Conservation (phyloP, 1,140 invertebrate species). For the Dendrolimus punctatus region DNA sequence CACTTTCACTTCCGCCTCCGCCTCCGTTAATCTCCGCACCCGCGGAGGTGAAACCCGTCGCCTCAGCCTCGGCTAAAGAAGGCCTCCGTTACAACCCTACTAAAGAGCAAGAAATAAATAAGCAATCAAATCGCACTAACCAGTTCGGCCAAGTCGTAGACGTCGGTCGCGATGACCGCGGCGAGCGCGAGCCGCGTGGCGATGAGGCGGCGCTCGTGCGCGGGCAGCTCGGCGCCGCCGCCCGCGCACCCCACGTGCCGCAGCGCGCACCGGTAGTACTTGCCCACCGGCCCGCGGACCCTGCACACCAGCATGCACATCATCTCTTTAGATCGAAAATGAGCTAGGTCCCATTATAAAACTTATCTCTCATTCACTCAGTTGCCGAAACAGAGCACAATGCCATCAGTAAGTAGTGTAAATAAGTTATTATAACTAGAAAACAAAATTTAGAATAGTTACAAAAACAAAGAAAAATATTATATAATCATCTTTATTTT, state of each 20-base stretch:
- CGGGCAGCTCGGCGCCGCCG: slow-evolving; percentile 76
- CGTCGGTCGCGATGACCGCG: slow-evolving; percentile 93
- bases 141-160: slow-evolving; percentile 98
- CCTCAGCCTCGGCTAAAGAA: no score
- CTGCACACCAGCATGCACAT: slow-evolving; percentile 51
- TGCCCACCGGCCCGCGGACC: slow-evolving; percentile 89
- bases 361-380: not conserved
- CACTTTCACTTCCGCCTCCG: no score
- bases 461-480: no score
- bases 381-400: not conserved
- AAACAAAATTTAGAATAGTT: no score
- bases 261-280: slow-evolving; percentile 96
- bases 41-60: no score
- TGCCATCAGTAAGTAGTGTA: not conserved
- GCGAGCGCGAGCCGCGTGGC: slow-evolving; percentile 95
- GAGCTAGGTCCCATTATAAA: not conserved
- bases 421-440: no score
- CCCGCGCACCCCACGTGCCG: slow-evolving; percentile 96
- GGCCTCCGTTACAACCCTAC: no score
- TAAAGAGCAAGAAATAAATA: no score
- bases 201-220: slow-evolving; percentile 81
- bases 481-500: no score
- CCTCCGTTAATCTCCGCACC: no score
- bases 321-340: slow-evolving; percentile 31
- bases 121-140: slow-evolving; percentile 58